Conservation (phyloP, 2,888 invertebrate genomes). For the Sepioteuthis lessoniana region DNA sequence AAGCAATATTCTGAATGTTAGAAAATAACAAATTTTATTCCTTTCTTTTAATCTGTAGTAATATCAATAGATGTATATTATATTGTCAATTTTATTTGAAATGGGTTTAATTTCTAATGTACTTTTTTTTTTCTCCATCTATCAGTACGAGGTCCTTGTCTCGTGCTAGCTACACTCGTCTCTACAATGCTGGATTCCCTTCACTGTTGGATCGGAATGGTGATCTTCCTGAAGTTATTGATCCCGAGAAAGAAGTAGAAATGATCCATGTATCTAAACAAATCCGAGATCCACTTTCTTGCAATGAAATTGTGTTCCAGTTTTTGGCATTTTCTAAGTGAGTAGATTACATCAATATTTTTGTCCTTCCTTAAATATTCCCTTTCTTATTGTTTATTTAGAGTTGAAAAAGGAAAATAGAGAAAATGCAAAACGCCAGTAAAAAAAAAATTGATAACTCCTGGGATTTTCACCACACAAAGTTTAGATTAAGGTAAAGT, state of each 20-base stretch:
- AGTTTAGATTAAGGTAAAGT: too few species aligned
- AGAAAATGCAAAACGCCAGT: too few species aligned
- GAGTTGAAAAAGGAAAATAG: too few species aligned
- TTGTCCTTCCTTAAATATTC: not conserved
- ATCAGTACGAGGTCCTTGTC: slow-evolving; percentile 71
- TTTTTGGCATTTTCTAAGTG: slow-evolving; percentile 76
- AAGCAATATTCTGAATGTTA: too few species aligned
- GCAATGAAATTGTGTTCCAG: slow-evolving; percentile 77
- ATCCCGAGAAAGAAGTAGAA: slow-evolving; percentile 66
- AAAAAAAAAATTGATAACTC: too few species aligned
- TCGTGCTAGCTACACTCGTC: slow-evolving; percentile 73
- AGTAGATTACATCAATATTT: slow-evolving; percentile 51
- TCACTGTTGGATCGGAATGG: slow-evolving; percentile 74
- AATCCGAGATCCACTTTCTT: slow-evolving; percentile 73
- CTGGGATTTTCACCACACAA: too few species aligned
- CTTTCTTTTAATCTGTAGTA: too few species aligned
- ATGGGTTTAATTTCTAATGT: not conserved
- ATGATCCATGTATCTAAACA: slow-evolving; percentile 70
- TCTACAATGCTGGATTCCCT: slow-evolving; percentile 74
- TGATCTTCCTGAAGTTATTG: slow-evolving; percentile 74
- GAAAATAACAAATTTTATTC: too few species aligned
- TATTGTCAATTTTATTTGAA: too few species aligned
- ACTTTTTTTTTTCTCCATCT: not conserved
- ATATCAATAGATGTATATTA: too few species aligned
- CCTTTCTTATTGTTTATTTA: not conserved